Evolutionary conservation across 2,113 vertebrate genomes (phyloP).

Genomic region (Prunella fulvescens): DNA sequence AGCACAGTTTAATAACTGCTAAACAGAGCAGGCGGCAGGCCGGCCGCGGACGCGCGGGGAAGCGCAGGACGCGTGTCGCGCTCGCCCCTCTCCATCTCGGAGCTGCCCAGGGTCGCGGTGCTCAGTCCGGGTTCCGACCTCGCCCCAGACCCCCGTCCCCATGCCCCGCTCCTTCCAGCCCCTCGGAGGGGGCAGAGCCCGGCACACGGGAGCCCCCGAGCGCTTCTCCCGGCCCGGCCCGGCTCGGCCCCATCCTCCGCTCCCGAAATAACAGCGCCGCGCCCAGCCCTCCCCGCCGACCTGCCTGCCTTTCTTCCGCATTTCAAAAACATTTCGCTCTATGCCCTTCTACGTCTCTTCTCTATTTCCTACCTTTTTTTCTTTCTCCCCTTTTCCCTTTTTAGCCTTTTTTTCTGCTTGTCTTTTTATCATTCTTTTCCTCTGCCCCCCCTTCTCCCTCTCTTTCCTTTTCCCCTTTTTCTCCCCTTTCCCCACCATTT

Average conservation of each 20-base stretch:
- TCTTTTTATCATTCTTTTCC: neutral
- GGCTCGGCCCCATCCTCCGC: neutral
- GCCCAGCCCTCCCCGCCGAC: neutral
- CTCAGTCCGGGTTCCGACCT: neutral
- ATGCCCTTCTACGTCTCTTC: too few species aligned
- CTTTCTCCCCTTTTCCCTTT: neutral
- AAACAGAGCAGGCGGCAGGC: neutral
- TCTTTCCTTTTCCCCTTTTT: neutral
- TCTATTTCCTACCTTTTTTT: too few species aligned
- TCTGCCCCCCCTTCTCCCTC: too few species aligned
- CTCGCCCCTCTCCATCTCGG: neutral
- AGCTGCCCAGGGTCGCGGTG: neutral
- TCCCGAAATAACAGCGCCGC: neutral
- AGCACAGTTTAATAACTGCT: neutral
- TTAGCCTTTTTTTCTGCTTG: too few species aligned
- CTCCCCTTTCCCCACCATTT: neutral
- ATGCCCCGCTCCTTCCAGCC: rapidly evolving
- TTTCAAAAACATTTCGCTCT: neutral
- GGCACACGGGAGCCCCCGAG: too few species aligned
- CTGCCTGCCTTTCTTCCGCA: neutral
- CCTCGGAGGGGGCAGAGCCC: neutral
- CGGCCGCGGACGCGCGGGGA: neutral
- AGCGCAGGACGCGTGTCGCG: rapidly evolving
- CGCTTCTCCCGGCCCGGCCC: neutral
- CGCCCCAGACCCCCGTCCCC: neutral